Evolutionary conservation across 1,140 invertebrate genomes (phyloP).

Genomic region (Caenorhabditis brenneri): DNA sequence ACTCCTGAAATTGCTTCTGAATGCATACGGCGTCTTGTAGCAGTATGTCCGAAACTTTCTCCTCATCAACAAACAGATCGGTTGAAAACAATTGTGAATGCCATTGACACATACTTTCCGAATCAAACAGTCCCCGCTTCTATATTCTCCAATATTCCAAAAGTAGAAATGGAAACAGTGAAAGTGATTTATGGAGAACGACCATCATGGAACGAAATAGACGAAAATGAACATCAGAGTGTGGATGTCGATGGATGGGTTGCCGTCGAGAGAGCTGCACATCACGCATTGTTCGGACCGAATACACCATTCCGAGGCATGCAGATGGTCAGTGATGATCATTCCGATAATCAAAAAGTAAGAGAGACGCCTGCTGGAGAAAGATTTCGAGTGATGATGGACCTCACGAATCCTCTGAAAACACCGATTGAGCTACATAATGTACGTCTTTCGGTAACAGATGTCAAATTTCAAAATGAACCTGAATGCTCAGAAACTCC

Average conservation of each 20-base stretch:
- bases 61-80: background rate
- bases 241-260: background rate
- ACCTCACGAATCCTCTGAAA: slow-evolving; percentile 38
- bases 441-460: background rate
- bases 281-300: background rate
- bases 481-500: background rate
- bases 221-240: slow-evolving; percentile 31
- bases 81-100: background rate
- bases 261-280: slow-evolving; percentile 2
- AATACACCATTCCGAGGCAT: slow-evolving; percentile 18
- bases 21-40: slow-evolving; percentile 17
- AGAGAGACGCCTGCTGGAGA: slow-evolving; percentile 42
- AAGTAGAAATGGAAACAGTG: background rate
- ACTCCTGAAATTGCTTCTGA: background rate
- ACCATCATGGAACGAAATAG: slow-evolving; percentile 6
- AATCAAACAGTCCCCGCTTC: background rate
- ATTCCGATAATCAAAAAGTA: slow-evolving; percentile 43
- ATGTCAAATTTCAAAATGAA: background rate
- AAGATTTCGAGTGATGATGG: slow-evolving; percentile 35
- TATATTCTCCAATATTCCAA: background rate
- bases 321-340: slow-evolving; percentile 34
- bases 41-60: background rate
- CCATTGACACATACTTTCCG: background rate
- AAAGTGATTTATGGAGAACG: slow-evolving; percentile 24
- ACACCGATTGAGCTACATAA: slow-evolving; percentile 31